phyloP scores from a whole-genome alignment of 37 sponge, comb jelly and placozoan genomes.

The Chondrosia reniformis region DNA sequence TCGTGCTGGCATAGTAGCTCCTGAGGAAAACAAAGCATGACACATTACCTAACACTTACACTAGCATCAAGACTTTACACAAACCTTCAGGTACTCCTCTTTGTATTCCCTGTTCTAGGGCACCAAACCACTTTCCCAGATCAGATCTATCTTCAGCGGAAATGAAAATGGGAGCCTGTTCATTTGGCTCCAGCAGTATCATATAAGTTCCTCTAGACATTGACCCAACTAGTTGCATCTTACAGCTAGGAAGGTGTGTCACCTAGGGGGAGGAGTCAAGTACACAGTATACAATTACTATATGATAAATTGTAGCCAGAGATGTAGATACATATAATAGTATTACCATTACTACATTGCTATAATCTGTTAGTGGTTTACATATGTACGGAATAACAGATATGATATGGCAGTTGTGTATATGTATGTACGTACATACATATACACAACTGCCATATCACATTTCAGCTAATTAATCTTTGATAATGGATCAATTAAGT shows the following conservation, averaged over 20 bases:
- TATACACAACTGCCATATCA: too few species aligned
- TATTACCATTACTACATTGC: too few species aligned
- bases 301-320: too few species aligned
- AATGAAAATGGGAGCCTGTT: conserved; percentile 20
- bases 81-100: conserved; percentile 9
- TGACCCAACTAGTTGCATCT: conserved; percentile 7
- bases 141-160: conserved; percentile 30
- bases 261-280: too few species aligned
- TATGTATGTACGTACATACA: too few species aligned
- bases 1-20: not conserved
- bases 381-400: too few species aligned
- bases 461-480: too few species aligned
- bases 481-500: too few species aligned
- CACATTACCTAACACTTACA: not conserved
- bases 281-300: too few species aligned
- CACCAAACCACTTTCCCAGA: conserved; percentile 43
- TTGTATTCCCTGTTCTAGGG: conserved; percentile 35
- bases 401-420: too few species aligned
- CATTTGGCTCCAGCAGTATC: conserved; percentile 18
- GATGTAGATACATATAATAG: too few species aligned
- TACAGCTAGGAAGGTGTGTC: conserved; percentile 3
- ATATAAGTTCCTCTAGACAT: not conserved
- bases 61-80: not conserved
- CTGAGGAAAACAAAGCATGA: not conserved
- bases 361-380: too few species aligned